Percentiles rank a stretch among this genome's conserved stretches.
Evolutionary conservation across 2,888 invertebrate species (phyloP).

Genomic region (Lochmaea capreae): DNA sequence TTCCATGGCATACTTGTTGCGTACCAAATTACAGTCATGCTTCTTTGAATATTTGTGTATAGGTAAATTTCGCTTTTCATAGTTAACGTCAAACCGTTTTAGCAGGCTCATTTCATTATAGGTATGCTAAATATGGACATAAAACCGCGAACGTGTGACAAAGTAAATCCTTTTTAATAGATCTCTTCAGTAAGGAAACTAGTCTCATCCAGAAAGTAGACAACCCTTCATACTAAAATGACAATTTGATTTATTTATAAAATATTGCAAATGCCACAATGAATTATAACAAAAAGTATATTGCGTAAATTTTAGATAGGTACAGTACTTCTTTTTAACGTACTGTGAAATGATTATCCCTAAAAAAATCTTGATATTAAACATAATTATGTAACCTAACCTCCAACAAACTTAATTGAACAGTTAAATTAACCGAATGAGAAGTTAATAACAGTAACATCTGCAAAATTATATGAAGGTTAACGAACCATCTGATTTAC

Average conservation of each 20-base stretch:
- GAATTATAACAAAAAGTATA: no score
- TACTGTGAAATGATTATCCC: not conserved
- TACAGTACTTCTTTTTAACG: not conserved
- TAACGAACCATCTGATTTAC: slow-evolving; percentile 1
- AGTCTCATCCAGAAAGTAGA: no score
- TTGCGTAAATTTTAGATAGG: no score
- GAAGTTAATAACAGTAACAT: slow-evolving; percentile 14
- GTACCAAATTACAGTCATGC: slow-evolving; percentile 7
- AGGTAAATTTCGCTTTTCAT: slow-evolving; percentile 9
- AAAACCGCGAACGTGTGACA: not conserved
- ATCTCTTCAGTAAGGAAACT: no score
- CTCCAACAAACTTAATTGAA: not conserved
- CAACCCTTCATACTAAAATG: no score
- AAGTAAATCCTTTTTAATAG: no score
- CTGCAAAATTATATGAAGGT: not conserved
- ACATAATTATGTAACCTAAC: no score
- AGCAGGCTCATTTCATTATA: not conserved
- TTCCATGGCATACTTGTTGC: slow-evolving; percentile 10
- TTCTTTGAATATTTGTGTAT: not conserved
- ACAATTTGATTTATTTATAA: not conserved
- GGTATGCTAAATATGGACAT: not conserved
- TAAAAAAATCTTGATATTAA: not conserved
- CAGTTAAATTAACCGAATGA: slow-evolving; percentile 13
- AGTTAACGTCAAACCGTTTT: not conserved
- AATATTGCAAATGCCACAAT: no score